Conservation (phyloP, 2,888 invertebrate genomes). For the Lithodes maja region DNA sequence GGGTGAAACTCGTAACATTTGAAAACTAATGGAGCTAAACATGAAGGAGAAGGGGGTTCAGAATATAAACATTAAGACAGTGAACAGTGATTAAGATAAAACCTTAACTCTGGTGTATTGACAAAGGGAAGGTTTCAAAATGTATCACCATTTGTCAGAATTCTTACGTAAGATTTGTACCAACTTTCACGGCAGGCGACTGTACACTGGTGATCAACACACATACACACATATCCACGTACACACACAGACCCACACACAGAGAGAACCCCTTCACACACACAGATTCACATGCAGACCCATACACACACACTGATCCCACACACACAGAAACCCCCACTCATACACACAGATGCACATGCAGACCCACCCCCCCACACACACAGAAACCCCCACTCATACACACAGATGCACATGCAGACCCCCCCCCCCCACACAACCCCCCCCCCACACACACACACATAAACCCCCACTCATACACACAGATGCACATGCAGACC, state of each 20-base stretch:
- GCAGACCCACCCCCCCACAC: conserved; percentile 21
- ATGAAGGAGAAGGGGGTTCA: no score
- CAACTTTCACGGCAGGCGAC: no score
- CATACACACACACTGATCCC: conserved; percentile 4
- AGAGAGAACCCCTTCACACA: not conserved
- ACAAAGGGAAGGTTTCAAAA: no score
- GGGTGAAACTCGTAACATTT: no score
- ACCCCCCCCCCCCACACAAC: not conserved
- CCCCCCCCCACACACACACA: conserved; percentile 34
- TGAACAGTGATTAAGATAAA: no score
- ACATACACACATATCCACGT: conserved; percentile 39
- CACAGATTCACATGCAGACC: not conserved
- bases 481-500: conserved; percentile 23
- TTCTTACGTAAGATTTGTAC: no score
- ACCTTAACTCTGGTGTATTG: no score
- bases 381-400: not conserved
- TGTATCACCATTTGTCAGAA: no score
- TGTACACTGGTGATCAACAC: not conserved
- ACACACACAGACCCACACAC: conserved; percentile 23
- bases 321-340: conserved; percentile 13
- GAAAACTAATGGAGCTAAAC: no score
- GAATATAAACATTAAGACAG: no score
- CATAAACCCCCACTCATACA: conserved; percentile 26
- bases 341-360: conserved; percentile 29
- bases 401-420: not conserved